Evolutionary conservation across 2,113 vertebrate species (phyloP), one percentile per base, ranked within the genome.

Genomic region (Muntiacus muntjak): DNA sequence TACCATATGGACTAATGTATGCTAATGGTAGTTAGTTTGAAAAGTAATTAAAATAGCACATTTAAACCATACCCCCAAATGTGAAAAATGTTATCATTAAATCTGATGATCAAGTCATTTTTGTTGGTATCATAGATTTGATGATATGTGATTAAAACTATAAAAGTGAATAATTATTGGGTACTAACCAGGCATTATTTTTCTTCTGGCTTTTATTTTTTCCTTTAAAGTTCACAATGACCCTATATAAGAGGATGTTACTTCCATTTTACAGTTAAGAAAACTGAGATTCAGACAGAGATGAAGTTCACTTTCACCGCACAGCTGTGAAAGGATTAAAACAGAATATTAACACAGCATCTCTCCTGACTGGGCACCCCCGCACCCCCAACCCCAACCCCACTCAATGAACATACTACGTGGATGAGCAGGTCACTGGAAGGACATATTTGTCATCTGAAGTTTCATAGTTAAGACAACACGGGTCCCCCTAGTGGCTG

Each of bases 1-100:
- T 19, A 67, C 13, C 25, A 71, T 52, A 30, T 1, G 1, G 36
- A 86, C 67, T 83, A 60, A 71, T 57, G 33, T 30, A 21, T 60
- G 14, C 33, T 87, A 60, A 19, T 7, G 7, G 9, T 67, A 9
- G 8, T 58, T 40, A 55, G 45, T 92, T 86, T 43, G 47, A 90
- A 96, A 89, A 57, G 26, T 50, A 74, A 60, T 23, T 74, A 83
- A 97, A 86, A 95, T 28, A 58, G 36, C 26, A 58, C 4, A 36
- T n/a, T 81, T 58, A 78, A 95, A 9, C 3, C 17, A 26, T 74
- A 28, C 21, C 1, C 0, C 5, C 6, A 74, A 40, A 74, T 30
- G 26, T 6, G 13, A 25, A 4, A 55, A 60, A 45, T 14, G 12
- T 76, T 81, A 57, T 55, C 26, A 62, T 85, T 89, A 83, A 86